These are phyloP conservation scores for Metalampra italica DNA, from an alignment of 2,888 invertebrate genomes.

Conservation along the genomic window DNA sequence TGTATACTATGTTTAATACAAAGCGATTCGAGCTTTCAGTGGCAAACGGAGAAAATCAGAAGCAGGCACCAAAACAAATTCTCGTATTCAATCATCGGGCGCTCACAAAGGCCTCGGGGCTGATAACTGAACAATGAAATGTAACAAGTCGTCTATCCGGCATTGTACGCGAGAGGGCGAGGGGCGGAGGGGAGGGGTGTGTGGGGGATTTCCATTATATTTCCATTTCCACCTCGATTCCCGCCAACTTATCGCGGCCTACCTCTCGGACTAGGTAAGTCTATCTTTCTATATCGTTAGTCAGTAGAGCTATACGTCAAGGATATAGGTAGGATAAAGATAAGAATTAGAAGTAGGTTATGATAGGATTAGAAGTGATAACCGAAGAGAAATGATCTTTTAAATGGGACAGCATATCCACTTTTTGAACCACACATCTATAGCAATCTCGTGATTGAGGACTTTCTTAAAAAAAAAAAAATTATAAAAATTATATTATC, in stretches of 20 bases:
- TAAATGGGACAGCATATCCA: too few species aligned
- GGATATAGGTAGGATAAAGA: too few species aligned
- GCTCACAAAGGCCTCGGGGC: constrained; percentile 71
- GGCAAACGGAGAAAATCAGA: constrained; percentile 67
- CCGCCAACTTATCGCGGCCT: constrained; percentile 72
- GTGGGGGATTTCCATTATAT: constrained; percentile 70
- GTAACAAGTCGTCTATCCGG: constrained; percentile 77
- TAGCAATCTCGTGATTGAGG: too few species aligned
- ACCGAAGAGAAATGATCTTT: too few species aligned
- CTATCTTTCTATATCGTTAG: constrained; percentile 76
- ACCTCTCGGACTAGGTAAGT: constrained; percentile 71
- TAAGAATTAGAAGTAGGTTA: too few species aligned
- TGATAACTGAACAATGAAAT: constrained; percentile 79
- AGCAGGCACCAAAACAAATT: constrained; percentile 75
- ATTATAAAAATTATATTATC: too few species aligned
- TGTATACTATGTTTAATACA: constrained; percentile 52
- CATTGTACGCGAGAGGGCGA: constrained; percentile 59
- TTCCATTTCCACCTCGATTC: constrained; percentile 78
- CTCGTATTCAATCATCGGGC: constrained; percentile 76
- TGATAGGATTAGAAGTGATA: too few species aligned
- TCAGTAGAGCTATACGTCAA: constrained; percentile 58
- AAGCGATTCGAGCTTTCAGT: constrained; percentile 62
- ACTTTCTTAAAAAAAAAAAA: too few species aligned
- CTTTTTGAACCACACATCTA: too few species aligned
- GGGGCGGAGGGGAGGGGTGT: constrained; percentile 22